Percentiles rank a stretch among this genome's conserved stretches.
phyloP scores from a whole-genome alignment of 64 coral and sea anemone species.

The Cladopsammia gracilis region DNA sequence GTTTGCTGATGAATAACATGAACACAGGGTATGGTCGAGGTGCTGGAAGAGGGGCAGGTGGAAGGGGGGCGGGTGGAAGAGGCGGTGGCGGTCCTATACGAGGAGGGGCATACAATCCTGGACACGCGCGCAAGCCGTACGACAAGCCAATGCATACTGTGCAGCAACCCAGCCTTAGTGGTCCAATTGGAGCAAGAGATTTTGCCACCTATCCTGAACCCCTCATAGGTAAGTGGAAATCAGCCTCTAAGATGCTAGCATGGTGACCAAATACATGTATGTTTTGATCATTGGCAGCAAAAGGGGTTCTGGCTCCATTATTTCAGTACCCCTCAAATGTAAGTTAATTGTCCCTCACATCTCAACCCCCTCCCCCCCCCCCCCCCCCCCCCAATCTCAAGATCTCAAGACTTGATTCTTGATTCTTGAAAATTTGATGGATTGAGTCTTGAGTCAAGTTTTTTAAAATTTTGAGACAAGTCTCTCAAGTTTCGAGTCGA shows the following conservation, averaged over 20 bases:
- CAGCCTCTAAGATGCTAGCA: neutral
- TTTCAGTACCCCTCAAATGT: no score
- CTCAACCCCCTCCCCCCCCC: no score
- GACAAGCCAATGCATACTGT: conserved; percentile 84
- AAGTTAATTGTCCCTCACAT: no score
- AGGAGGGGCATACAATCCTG: conserved; percentile 28
- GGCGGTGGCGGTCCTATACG: conserved; percentile 34
- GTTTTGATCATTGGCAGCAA: no score
- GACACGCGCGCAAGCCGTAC: conserved; percentile 81
- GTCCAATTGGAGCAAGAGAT: conserved; percentile 69
- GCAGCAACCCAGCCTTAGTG: conserved; percentile 54
- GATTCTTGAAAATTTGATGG: no score
- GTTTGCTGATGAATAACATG: neutral
- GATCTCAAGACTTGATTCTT: no score
- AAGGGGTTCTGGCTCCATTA: no score
- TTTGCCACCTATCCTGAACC: conserved; percentile 88
- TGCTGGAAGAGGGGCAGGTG: conserved; percentile 48
- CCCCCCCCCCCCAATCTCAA: no score
- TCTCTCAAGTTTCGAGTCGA: no score
- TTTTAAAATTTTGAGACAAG: no score
- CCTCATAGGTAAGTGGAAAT: conserved; percentile 71
- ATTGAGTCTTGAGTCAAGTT: no score
- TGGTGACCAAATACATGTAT: no score
- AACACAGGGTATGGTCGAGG: neutral
- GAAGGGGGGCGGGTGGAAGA: conserved; percentile 31